Conservation (phyloP, 2,888 invertebrate genomes). For the Eretmocerus hayati region DNA sequence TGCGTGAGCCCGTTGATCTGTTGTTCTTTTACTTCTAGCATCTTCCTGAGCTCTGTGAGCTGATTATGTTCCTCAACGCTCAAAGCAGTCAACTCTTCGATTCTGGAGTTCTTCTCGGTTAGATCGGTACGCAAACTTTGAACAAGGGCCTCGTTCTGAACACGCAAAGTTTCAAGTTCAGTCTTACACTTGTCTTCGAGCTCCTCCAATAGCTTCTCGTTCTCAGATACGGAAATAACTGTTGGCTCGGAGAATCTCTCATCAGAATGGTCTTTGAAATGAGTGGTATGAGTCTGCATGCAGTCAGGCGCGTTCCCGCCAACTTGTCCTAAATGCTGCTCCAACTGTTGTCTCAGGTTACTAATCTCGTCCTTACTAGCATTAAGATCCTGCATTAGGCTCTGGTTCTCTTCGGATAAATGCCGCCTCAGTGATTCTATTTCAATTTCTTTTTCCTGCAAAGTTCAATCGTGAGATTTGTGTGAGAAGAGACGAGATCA, state of each 20-base stretch:
- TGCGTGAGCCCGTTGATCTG: constrained; percentile 65
- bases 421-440: constrained; percentile 24
- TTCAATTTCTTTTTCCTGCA: constrained; percentile 28
- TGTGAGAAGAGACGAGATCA: too few relatives aligned
- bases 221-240: too few relatives aligned
- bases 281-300: too few relatives aligned
- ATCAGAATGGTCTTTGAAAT: too few relatives aligned
- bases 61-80: constrained; percentile 54
- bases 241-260: too few relatives aligned
- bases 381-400: constrained; percentile 25
- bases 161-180: too few relatives aligned
- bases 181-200: too few relatives aligned
- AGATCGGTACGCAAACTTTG: constrained; percentile 62
- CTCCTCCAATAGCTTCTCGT: too few relatives aligned
- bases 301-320: too few relatives aligned
- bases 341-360: constrained; percentile 28
- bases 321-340: too few relatives aligned
- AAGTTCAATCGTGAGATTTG: too few relatives aligned
- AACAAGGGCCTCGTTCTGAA: too few relatives aligned
- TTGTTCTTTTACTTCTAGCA: constrained; percentile 63
- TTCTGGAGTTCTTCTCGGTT: constrained; percentile 47
- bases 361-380: constrained; percentile 30
- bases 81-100: constrained; percentile 51
- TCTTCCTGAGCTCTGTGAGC: constrained; percentile 54
- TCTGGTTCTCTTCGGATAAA: constrained; percentile 25